Base-by-base conservation (phyloP, 2,888 invertebrate genomes). In the Ormyrus rosae region DNA sequence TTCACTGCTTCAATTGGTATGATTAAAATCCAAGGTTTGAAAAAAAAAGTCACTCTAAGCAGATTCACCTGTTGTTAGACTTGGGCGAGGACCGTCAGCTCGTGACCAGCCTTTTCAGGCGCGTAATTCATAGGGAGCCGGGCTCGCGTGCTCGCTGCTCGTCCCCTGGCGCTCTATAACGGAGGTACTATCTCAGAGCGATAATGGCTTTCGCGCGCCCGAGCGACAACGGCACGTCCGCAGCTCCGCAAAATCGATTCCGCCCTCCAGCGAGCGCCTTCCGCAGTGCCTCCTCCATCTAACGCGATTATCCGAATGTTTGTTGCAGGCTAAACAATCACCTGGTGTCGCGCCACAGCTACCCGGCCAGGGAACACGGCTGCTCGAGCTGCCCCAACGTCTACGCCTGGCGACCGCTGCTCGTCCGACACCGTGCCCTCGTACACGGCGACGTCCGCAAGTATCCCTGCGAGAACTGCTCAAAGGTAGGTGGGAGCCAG, bases 401-500 rank as follows among this genome's bases (percentile, higher is more conserved):
- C 5, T 98, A 96, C 92, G 94, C 96, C 85, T 95, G 96, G 93
- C 94, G 96, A 67, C 95, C 96, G 0, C 93, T 96, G 83, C 92
- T 97, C 74, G 94, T 96, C 82, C 94, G 96, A 70, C 98, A 98
- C 91, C 95, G 96, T 78, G 95, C 96, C 2, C 92, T 96, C 68
- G 94, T 94, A 60, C 96, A 97, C 91, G 96, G 96, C 48, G 95
- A 96, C 89, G 94, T 95, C 81, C 94, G 96, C 85, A 96, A 96
- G 89, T 98, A 97, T 91, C 95, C 96, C 83, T 98, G 98, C 92
- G 98, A 98, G 90, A 97, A 98, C 90, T 97, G 97, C 89, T 93
- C 95, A 84, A 96, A 96, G 94, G 96, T 96, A 91, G 92, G 92
- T 80, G 55, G 90, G 94, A 96, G 95, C 95, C 98, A 98, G 93